Evolutionary conservation across 2,113 vertebrate genomes (phyloP), one percentile per base, ranked within the genome.

Genomic region (Paedocypris sp.): DNA sequence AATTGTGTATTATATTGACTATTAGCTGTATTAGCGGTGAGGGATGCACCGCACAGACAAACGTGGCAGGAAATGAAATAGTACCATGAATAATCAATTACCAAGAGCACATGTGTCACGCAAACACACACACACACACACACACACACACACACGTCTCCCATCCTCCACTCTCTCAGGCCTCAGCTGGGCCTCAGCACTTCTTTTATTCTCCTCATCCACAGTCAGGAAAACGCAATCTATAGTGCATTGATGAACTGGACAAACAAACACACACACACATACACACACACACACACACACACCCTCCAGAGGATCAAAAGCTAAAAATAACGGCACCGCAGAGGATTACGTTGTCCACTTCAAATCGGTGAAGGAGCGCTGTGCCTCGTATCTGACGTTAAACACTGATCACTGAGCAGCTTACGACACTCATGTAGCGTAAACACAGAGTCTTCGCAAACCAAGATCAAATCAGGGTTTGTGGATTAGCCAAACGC

Each of bases 171-270:
- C 7, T 15, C 33, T 38, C 20, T 15, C 5, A 12, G 2, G 26
- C 51, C 64, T 74, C 71, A 73, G 70, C 62, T 75, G 65, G 67
- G 47, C 39, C 29, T 32, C 28, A 52, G 63, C 22, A 45, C 67
- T 66, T 65, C 58, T 15, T 23, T 31, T 29, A 46, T 31, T 32
- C 46, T 16, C 45, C 35, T 1, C 3, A 22, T 29, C 16, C 57
- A 46, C 23, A 61, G 64, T 62, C 58, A 52, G 26, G 36, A 60
- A 77, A 74, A 64, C 28, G 70, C 74, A 75, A 66, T 48, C 60
- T 58, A 50, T 32, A 59, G 58, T 5, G 12, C 60, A 83, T 76
- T 74, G 77, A 82, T 76, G 35, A 3, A 25, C 26, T 64, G 20
- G 51, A 64, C 61, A 72, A 75, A 64, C 61, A 36, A 45, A 58